Evolutionary conservation across 1,140 invertebrate genomes (phyloP), one percentile per base, ranked within the genome.

Genomic region (Sarcophaga peregrina): DNA sequence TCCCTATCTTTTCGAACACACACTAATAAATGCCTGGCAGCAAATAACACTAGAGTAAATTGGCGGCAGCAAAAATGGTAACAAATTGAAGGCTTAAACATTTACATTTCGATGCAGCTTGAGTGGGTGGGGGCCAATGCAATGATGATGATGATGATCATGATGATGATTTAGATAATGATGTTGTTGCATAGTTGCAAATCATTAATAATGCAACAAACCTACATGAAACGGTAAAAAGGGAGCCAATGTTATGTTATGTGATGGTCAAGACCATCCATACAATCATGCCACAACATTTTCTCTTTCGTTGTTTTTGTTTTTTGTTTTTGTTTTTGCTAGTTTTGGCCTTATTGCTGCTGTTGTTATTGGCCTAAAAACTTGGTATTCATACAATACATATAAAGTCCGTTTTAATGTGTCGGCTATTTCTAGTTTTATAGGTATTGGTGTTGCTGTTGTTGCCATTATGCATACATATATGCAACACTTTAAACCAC

Each of bases 401-500:
- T 47, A 46, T 76, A n/a, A 76, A 48, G 37, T 76, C 15, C 47
- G 37, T 76, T 76, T 46, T 17, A 47, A 47, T 46, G 45, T 46
- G 37, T 46, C 37, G 62, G 62, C 62, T 25, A 9, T 68, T 68
- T 68, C 20, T 62, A 15, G 11, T 62, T 62, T 62, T 62, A 15
- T 62, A 37, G 3, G n/a, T 20, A 8, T 68, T 68, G 62, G 6
- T 8, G 54, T 58, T 58, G 11, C 13, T 74, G 13, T 13, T 46
- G 11, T 15, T 46, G 45, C 6, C 15, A 11, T 48, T 76, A 76
- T 76, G 74, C 74, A 76, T 76, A 45, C 74, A 46, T 47, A 47
- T 62, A 37, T 81, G 54, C 54, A 81, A 58, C 52, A 81, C 85
- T 80, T 82, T 82, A 74, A 75, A 82, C 82, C 82, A 54, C 72